A percentile compares a stretch with the other conserved stretches of the same genome.
These are phyloP conservation scores for Oophaga sylvatica DNA, from an alignment of 2,797 vertebrate species.

Conservation along the genomic window DNA sequence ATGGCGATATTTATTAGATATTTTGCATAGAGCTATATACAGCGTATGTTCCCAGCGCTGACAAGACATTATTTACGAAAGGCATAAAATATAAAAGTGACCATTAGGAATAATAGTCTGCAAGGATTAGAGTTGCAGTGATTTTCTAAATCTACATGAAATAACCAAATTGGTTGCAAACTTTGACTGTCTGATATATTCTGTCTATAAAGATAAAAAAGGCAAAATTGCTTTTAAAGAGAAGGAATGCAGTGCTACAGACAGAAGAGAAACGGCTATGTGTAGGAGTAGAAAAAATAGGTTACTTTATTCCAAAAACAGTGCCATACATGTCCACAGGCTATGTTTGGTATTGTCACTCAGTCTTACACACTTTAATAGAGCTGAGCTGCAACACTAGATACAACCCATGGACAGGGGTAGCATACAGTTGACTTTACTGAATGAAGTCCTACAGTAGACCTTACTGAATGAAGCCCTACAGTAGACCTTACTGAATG, in stretches of 20 bases:
- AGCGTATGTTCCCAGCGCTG: not conserved
- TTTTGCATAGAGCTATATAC: slow-evolving; percentile 27
- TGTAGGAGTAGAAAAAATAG: not conserved
- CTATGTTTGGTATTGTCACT: not conserved
- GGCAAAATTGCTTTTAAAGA: not conserved
- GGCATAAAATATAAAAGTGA: slow-evolving; percentile 34
- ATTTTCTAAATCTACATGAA: slow-evolving; percentile 33
- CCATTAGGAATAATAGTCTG: slow-evolving; percentile 38
- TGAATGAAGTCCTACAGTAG: no score
- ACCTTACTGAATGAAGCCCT: no score
- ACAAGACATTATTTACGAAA: slow-evolving; percentile 31
- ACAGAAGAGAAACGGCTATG: not conserved
- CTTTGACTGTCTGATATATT: slow-evolving; percentile 23
- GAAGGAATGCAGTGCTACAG: not conserved
- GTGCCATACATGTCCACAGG: not conserved
- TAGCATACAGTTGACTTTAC: no score
- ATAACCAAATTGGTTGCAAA: slow-evolving; percentile 22
- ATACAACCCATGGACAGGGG: not conserved
- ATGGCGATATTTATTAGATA: slow-evolving; percentile 16
- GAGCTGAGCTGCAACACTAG: not conserved
- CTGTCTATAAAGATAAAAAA: slow-evolving; percentile 24
- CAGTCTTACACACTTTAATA: not conserved
- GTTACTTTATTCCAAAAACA: not conserved
- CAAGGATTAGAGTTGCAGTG: not conserved
- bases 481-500: no score